Conservation (phyloP, 2,797 vertebrate species). For the Liparis tanakae region DNA sequence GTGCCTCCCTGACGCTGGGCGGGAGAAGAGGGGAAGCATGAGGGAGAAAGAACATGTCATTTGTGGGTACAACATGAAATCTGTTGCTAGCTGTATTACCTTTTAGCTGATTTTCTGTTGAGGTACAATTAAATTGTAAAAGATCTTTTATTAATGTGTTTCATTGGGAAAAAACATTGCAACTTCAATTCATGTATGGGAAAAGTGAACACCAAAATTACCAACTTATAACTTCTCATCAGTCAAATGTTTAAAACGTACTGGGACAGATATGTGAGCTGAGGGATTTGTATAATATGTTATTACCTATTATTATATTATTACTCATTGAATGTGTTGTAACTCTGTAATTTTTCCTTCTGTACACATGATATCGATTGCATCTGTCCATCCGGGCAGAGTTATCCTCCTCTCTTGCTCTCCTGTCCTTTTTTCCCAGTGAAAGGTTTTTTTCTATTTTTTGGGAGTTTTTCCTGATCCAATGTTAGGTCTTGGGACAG, state of each 20-base stretch:
- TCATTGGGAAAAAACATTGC: background rate
- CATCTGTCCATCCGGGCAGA: no score
- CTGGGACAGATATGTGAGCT: background rate
- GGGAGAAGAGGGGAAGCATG: background rate
- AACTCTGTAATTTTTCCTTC: no score
- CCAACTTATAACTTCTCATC: background rate
- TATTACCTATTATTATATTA: background rate
- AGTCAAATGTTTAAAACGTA: background rate
- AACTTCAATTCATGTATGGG: background rate
- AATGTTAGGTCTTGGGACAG: no score
- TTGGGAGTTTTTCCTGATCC: no score
- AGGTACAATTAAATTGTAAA: background rate
- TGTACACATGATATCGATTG: no score
- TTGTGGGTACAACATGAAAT: background rate
- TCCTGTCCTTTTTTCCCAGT: no score
- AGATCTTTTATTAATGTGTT: background rate
- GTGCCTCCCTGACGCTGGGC: constrained; percentile 90
- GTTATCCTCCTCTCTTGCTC: no score
- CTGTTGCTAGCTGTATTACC: background rate
- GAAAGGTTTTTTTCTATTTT: no score
- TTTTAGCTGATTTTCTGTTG: background rate
- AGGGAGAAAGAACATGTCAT: background rate
- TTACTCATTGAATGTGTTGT: no score
- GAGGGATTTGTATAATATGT: background rate
- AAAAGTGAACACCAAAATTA: background rate